These are phyloP conservation scores for Glyphotaelius pellucidus DNA, from an alignment of 2,888 invertebrate species.

Conservation along the genomic window DNA sequence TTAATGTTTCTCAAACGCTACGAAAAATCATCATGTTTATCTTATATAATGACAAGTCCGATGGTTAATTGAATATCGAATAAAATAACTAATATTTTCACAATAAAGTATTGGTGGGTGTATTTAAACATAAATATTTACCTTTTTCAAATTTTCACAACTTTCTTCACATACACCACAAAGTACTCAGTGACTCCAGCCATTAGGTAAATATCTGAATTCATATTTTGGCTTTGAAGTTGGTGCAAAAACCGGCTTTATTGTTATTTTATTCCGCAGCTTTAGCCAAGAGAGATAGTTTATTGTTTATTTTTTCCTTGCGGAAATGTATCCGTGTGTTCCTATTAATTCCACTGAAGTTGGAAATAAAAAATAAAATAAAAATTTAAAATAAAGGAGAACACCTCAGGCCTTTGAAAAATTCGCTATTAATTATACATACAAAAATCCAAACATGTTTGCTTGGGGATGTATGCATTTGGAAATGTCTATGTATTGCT, in stretches of 20 bases:
- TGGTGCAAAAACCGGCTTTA: not conserved
- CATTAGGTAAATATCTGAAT: not conserved
- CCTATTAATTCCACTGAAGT: constrained; percentile 20
- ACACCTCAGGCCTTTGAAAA: not conserved
- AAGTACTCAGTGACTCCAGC: not conserved
- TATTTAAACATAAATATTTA: not conserved
- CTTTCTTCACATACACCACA: not conserved
- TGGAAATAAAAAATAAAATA: constrained; percentile 4
- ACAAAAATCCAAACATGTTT: no score
- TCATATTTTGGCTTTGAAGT: not conserved
- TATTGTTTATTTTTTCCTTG: constrained; percentile 8
- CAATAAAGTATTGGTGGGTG: no score
- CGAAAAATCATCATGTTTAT: not conserved
- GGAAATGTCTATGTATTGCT: no score
- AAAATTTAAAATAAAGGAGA: not conserved
- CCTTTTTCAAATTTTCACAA: not conserved
- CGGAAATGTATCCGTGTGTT: not conserved
- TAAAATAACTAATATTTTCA: no score
- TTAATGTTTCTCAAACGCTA: not conserved
- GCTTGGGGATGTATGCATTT: no score
- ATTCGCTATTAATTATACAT: no score
- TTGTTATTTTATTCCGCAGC: constrained; percentile 29
- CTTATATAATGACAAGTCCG: not conserved
- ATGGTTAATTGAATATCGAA: no score
- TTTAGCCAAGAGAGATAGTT: not conserved